Conservation (phyloP, 2,113 vertebrate genomes). For the Leptocoma aspasia region DNA sequence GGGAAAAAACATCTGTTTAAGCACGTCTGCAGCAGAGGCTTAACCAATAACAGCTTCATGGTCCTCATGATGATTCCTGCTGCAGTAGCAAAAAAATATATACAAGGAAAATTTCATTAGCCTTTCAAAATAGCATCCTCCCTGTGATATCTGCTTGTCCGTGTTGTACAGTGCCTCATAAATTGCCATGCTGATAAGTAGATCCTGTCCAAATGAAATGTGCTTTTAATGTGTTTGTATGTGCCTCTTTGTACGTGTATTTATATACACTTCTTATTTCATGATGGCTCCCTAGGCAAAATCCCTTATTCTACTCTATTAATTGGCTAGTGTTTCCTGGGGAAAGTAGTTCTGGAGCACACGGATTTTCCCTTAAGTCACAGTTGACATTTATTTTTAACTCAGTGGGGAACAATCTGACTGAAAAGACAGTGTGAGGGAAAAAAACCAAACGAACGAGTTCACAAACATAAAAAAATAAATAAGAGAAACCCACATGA, state of each 20-base stretch:
- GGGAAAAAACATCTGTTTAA: background rate
- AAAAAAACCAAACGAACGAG: background rate
- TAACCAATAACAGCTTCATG: background rate
- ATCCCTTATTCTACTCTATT: slow-evolving; percentile 3
- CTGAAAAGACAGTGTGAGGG: background rate
- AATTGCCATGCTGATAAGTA: background rate
- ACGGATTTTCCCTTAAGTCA: background rate
- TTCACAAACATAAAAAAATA: background rate
- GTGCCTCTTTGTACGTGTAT: background rate
- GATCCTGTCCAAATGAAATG: slow-evolving; percentile 35
- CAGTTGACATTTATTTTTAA: slow-evolving; percentile 20
- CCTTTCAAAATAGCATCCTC: background rate
- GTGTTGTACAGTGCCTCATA: background rate
- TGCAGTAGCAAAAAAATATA: background rate
- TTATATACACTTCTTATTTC: background rate
- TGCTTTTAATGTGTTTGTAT: slow-evolving; percentile 5
- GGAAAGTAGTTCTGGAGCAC: background rate
- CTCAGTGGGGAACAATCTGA: background rate
- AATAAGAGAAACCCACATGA: background rate
- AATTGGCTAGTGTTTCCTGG: slow-evolving; percentile 29
- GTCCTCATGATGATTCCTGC: background rate
- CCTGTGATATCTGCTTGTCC: background rate
- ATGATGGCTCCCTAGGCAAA: slow-evolving; percentile 31
- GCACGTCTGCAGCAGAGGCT: background rate
- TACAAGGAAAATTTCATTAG: background rate